Evolutionary conservation across 2,113 vertebrate genomes (phyloP), one percentile per base, ranked within the genome.

Genomic region (Ahaetulla prasina): DNA sequence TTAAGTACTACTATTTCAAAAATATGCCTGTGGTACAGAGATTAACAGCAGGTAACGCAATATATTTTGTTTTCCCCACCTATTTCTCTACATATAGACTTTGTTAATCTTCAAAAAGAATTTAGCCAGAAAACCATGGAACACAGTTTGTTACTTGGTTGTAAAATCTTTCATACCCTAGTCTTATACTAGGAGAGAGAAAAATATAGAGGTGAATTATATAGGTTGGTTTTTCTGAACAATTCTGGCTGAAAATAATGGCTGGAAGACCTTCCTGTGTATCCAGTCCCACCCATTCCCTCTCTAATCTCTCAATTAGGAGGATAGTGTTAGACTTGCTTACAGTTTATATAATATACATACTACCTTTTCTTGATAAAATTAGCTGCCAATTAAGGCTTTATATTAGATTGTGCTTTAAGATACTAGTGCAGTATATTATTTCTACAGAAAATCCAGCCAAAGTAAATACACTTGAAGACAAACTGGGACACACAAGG

Each of bases 351-450:
- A 4, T 45, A 18, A 68, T 27, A 89, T 88, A 10, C 22, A 18
- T 85, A 88, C 43, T 50, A 18, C 35, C 9, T 6, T 8, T 35
- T 22, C 27, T 23, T 60, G 52, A 22, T 57, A 68, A 92, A 9
- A 45, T 22, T 89, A 89, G n/a, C n/a, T 86, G 54, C n/a, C 88
- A 57, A 22, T 89, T 43, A 89, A 3, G 18, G 18, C 35, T 89
- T 55, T 85, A 80, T 39, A 84, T 80, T 43, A 80, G 39, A 47
- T 3, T 89, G 54, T 80, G 45, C 57, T 91, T 92, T 89, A 93
- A 93, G 94, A 97, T 96, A 94, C 90, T 68, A 20, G n/a, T n/a
- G n/a, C n/a, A n/a, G 50, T 94, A 91, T n/a, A 47, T 88, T 4
- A 90, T 91, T 3, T 84, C 63, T n/a, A 53, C 18, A 49, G 7